Conservation (phyloP, 2,888 invertebrate genomes). For the Beris chalybata region DNA sequence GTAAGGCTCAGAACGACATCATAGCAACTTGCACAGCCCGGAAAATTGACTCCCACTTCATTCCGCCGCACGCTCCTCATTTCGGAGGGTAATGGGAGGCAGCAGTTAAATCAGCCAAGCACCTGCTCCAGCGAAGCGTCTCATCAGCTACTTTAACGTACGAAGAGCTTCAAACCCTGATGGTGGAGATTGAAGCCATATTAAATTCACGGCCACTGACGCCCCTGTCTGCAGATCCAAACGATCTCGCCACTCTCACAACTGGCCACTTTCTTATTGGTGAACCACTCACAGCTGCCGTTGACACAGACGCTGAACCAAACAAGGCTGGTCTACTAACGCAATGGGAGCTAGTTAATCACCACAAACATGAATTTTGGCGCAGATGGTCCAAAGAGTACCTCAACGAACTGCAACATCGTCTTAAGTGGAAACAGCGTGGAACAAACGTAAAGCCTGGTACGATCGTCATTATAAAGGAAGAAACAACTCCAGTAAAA, state of each 20-base stretch:
- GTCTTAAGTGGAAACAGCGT: constrained; percentile 36
- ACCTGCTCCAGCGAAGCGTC: not conserved
- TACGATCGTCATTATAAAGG: constrained; percentile 21
- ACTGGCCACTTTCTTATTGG: constrained; percentile 36
- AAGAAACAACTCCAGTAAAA: not conserved
- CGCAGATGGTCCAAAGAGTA: too few species aligned
- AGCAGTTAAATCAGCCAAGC: constrained; percentile 40
- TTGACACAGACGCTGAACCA: constrained; percentile 19
- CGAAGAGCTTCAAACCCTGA: constrained; percentile 44
- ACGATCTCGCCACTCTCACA: constrained; percentile 36
- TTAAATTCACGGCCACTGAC: constrained; percentile 44
- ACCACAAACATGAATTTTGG: constrained; percentile 29
- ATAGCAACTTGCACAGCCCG: not conserved
- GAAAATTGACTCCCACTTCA: constrained; percentile 17
- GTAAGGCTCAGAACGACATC: not conserved
- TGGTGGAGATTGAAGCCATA: constrained; percentile 43
- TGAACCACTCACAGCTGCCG: constrained; percentile 27
- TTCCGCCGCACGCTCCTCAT: constrained; percentile 32
- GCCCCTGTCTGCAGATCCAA: constrained; percentile 40
- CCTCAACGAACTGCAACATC: constrained; percentile 33
- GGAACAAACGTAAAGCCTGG: constrained; percentile 12
- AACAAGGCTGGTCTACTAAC: not conserved
- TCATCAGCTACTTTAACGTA: constrained; percentile 38
- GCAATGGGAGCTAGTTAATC: constrained; percentile 33
- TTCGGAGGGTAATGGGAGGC: constrained; percentile 40